Evolutionary conservation across 2,888 invertebrate genomes (phyloP), one percentile per base, ranked within the genome.

Genomic region (Drosophila testacea): DNA sequence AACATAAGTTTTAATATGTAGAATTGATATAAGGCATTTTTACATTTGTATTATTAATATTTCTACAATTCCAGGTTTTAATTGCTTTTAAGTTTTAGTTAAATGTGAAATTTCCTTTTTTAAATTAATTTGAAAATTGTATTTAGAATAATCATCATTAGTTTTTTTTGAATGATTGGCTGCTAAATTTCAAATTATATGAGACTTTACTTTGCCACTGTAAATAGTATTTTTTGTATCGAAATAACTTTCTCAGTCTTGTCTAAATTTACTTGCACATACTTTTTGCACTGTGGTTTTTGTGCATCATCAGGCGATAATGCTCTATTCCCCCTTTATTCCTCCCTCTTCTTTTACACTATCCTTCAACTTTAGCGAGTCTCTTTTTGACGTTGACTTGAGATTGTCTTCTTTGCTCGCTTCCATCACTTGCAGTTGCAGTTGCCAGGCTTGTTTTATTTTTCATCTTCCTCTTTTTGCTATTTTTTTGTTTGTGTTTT

Each of bases 351-450:
- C 32, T 7, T 11, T 5, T 27, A 28, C n/a, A 47, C 36, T 48
- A 34, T 32, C 28, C 16, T 56, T 38, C 51, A 16, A 44, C 34
- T 36, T 27, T 4, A n/a, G 4, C 32, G 4, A 55, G 54, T 62
- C 60, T 48, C 57, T 60, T 63, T 22, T 22, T 22, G 22, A 22
- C 22, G 22, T 22, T 73, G 67, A 64, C 44, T 64, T 64, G 11
- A 57, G 64, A 54, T 56, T 56, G 61, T 66, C 60, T 68, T 64
- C 32, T 69, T 54, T n/a, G 41, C 55, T 52, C 39, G 39, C 38
- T 42, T 16, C 32, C 71, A 66, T 69, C 64, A 56, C 22, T 54
- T 73, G 73, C 63, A 64, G 68, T 73, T 73, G 73, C 61, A 55
- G 50, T 52, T 50, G 62, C 34, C 59, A 50, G 55, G 36, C 52